Evolutionary conservation across 1,140 invertebrate genomes (phyloP).

Genomic region (Musca vetustissima): DNA sequence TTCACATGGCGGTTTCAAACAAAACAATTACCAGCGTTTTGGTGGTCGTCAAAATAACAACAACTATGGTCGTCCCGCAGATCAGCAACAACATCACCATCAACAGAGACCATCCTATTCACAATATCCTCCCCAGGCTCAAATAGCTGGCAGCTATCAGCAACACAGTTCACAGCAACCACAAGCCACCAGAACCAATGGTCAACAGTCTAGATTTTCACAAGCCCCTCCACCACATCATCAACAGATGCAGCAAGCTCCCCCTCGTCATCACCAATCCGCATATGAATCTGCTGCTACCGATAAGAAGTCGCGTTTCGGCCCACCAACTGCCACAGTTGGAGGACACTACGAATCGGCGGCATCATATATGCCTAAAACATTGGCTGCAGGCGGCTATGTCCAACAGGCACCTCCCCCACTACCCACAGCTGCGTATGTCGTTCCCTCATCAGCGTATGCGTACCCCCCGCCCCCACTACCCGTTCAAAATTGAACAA

Average conservation of each 20-base stretch:
- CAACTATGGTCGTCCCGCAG: constrained; percentile 29
- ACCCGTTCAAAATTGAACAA: constrained; percentile 50
- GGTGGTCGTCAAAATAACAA: constrained; percentile 17
- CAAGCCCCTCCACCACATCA: constrained; percentile 20
- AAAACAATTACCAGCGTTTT: constrained; percentile 21
- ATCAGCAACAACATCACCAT: constrained; percentile 37
- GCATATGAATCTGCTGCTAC: background rate
- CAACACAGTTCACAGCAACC: background rate
- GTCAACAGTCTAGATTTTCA: constrained; percentile 27
- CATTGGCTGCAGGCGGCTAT: constrained; percentile 7
- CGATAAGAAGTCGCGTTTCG: constrained; percentile 9
- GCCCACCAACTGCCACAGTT: constrained; percentile 29
- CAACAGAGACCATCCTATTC: constrained; percentile 23
- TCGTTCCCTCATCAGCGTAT: constrained; percentile 33
- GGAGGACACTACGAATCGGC: constrained; percentile 16
- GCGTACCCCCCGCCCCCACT: constrained; percentile 51
- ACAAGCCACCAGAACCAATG: constrained; percentile 19
- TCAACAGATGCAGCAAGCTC: constrained; percentile 13
- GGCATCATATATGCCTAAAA: background rate
- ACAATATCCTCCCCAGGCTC: constrained; percentile 21
- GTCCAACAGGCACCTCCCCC: constrained; percentile 26
- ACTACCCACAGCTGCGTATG: constrained; percentile 36
- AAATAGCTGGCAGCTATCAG: constrained; percentile 4
- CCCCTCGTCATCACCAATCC: constrained; percentile 23
- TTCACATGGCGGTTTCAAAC: constrained; percentile 24